Base-by-base conservation (phyloP, 2,113 vertebrate genomes). In the Crotalus horridus region DNA sequence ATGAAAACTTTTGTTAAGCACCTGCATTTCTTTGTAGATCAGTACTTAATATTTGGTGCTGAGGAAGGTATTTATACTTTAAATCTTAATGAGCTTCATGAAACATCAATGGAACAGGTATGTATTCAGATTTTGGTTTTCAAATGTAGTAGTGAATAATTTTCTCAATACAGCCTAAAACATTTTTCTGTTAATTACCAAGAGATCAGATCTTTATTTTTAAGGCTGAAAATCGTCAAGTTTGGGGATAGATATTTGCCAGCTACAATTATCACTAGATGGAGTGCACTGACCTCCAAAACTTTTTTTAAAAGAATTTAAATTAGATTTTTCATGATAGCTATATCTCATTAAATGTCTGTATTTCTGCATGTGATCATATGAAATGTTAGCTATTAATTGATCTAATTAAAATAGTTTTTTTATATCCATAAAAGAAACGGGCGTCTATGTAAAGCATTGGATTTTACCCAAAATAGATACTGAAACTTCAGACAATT, bases 61-160 rank as follows among this genome's bases (percentile, higher is more conserved):
- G 99, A 99, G 96, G 99, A 99, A 96, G 99, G 99, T 64, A 99
- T 99, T 97, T 99, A 99, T 96, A 99, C 99, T 0, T 96, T 99
- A 94, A 99, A 99, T 96, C 98, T 99, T 89, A 99, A 99, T 93
- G 99, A 99, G 95, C 98, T 99, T 93, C 99, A 99, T 58, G 99
- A 99, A 98, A 99, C 99, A 9, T 98, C 99, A 48, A 99, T 99
- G 99, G 99, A 99, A 95, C 99, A 99, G 98, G 99, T 99, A 95
- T 81, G 51, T 91, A 94, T 29, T 87, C 6, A 29, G 6, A 8
- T 20, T 33, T 90, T 55, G 87, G 56, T 92, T n/a, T 64, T 11
- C 5, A 51, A 93, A 29, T 13, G 56, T 61, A 88, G 48, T 51
- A 12, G 0, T 59, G 3, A 90, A 69, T 56, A 74, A 24, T 20